Conservation (phyloP, 2,797 vertebrate genomes). For the Gobionotothen gibberifrons region DNA sequence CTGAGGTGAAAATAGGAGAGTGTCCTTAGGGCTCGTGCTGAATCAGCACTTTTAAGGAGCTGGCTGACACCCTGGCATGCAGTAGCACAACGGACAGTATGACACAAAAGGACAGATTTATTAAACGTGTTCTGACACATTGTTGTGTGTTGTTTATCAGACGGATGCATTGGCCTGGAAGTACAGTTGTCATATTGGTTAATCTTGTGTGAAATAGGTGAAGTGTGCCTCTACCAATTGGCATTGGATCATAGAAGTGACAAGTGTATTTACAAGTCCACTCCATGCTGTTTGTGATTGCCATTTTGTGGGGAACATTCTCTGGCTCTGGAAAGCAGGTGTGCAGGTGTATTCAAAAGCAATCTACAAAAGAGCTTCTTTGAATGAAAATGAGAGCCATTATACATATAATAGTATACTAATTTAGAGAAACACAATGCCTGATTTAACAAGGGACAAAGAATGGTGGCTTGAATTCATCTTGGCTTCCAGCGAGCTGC, state of each 20-base stretch:
- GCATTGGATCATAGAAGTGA: slow-evolving; percentile 11
- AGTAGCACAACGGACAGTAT: slow-evolving; percentile 26
- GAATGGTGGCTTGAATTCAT: slow-evolving; percentile 30
- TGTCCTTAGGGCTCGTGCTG: slow-evolving; percentile 19
- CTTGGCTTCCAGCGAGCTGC: slow-evolving; percentile 23
- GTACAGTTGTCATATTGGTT: slow-evolving; percentile 22
- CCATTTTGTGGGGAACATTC: background rate
- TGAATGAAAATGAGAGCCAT: slow-evolving; percentile 1
- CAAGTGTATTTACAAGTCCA: background rate
- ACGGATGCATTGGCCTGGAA: slow-evolving; percentile 41
- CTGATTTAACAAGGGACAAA: slow-evolving; percentile 8
- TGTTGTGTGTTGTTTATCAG: slow-evolving; percentile 38
- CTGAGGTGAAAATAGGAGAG: slow-evolving; percentile 19
- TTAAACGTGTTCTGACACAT: slow-evolving; percentile 43
- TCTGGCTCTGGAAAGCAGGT: background rate
- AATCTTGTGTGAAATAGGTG: slow-evolving; percentile 20
- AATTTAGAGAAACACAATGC: slow-evolving; percentile 8
- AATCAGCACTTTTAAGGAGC: slow-evolving; percentile 44
- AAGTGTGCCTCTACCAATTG: slow-evolving; percentile 21
- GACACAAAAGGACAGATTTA: slow-evolving; percentile 44
- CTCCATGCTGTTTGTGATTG: background rate
- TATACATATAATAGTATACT: background rate
- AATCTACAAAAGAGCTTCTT: background rate
- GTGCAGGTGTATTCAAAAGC: background rate
- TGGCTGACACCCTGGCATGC: slow-evolving; percentile 21